Base-by-base conservation (phyloP, 2,888 invertebrate genomes). In the Hypercompe scribonia region DNA sequence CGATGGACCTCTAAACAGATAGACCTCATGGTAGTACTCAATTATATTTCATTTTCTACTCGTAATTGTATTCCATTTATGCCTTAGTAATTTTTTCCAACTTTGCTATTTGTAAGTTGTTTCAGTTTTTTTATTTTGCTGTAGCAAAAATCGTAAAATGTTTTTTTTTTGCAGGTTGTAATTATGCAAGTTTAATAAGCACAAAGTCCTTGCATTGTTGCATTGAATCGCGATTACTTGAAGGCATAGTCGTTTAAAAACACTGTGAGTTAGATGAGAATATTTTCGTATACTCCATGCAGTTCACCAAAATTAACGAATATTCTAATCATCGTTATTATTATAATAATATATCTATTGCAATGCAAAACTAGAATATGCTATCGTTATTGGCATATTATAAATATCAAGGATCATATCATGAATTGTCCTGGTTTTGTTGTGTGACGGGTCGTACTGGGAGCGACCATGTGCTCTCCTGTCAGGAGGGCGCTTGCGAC, bases 391-490 rank as follows among this genome's bases (percentile, higher is more conserved):
- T 24, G 0, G 24, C 50, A 50, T 24, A 21, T n/a, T n/a, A n/a
- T n/a, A n/a, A 39, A 11, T 39, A 39, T 39, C 39, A 39, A 11
- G 39, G 15, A 42, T 42, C 3, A 15, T 42, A 42, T 15, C 28
- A 31, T 28, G 3, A 58, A 58, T 3, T 58, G 28, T 15, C 28
- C 28, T 31, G 58, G 28, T 10, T 10, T n/a, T 58, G 13, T 11
- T 28, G 58, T 58, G 58, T 11, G 28, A 28, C 58, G 8, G 15
- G 36, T 24, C n/a, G 34, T n/a, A 54, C 8, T 39, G 65, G 39
- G n/a, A 39, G 42, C 65, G 39, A 11, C 67, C 68, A 68, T 36
- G 28, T 68, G 68, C 54, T 54, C n/a, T 58, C 31, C 34, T 54
- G 36, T n/a, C 7, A 28, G 33, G n/a, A 50, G 36, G n/a, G n/a